Conservation (phyloP, 2,888 invertebrate genomes). For the Agrotis ipsilon region DNA sequence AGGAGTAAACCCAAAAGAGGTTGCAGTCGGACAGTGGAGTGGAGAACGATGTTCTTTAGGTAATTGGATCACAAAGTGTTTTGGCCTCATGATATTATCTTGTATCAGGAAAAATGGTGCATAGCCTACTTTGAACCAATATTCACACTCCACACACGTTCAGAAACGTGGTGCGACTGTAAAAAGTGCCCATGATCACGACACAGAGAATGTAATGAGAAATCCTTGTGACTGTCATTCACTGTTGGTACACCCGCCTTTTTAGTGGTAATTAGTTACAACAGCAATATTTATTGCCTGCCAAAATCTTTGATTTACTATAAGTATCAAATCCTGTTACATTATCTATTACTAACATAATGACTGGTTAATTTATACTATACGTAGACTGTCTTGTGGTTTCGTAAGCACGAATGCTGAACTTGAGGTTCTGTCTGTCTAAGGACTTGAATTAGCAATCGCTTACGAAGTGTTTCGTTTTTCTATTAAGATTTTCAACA, state of each 20-base stretch:
- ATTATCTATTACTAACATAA: neutral
- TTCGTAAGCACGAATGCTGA: neutral
- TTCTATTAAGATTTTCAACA: neutral
- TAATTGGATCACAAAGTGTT: neutral
- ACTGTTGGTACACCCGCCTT: constrained; percentile 17
- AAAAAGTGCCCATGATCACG: constrained; percentile 35
- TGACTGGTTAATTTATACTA: neutral
- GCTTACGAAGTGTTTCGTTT: neutral
- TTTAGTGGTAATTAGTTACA: constrained; percentile 39
- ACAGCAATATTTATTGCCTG: constrained; percentile 38
- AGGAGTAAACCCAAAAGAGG: too few relatives aligned
- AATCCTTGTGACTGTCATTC: constrained; percentile 39
- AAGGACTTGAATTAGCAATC: too few relatives aligned
- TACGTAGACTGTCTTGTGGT: neutral
- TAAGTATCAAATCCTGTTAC: neutral
- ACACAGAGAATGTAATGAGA: constrained; percentile 31
- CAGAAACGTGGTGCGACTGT: constrained; percentile 23
- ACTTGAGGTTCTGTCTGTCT: neutral
- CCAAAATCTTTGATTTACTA: constrained; percentile 1
- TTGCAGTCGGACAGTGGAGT: neutral
- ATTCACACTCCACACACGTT: constrained; percentile 13
- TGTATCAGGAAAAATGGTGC: neutral
- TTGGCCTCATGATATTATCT: neutral
- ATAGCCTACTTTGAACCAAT: constrained; percentile 11
- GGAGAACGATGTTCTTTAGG: neutral